phyloP scores from a whole-genome alignment of 2,113 vertebrate genomes.

The Papio anubis region DNA sequence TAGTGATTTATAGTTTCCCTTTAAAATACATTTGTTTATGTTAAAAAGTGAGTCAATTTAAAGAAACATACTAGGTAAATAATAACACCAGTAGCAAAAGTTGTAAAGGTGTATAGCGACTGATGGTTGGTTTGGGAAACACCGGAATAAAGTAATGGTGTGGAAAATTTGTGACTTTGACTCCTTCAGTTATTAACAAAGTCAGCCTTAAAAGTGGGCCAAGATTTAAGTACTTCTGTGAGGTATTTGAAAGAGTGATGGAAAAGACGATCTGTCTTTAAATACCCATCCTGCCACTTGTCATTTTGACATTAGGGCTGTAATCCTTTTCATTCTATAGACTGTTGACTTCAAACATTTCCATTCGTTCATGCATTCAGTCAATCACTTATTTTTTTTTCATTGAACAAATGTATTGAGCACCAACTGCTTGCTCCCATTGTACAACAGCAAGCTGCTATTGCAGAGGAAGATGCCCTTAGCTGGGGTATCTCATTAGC shows the following conservation, averaged over 20 bases:
- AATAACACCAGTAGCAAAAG: background rate
- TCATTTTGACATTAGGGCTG: background rate
- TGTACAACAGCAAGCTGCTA: background rate
- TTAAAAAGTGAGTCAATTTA: constrained; percentile 46
- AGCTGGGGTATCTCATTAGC: background rate
- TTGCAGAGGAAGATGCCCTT: background rate
- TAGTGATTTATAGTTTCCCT: constrained; percentile 18
- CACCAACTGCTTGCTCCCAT: background rate
- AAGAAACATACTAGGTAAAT: background rate
- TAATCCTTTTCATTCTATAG: background rate
- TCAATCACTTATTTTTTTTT: background rate
- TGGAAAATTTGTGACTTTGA: background rate
- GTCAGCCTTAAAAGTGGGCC: background rate
- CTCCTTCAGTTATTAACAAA: background rate
- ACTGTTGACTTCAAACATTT: background rate
- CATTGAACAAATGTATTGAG: background rate
- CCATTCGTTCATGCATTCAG: background rate
- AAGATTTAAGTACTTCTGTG: background rate
- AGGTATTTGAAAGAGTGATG: background rate
- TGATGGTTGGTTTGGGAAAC: background rate
- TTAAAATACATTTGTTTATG: constrained; percentile 17
- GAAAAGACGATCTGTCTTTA: background rate
- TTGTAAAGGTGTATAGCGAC: background rate
- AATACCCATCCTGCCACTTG: background rate
- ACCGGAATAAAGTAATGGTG: background rate